Evolutionary conservation across 2,888 invertebrate species (phyloP), one percentile per base, ranked within the genome.

Genomic region (Pocota personata): DNA sequence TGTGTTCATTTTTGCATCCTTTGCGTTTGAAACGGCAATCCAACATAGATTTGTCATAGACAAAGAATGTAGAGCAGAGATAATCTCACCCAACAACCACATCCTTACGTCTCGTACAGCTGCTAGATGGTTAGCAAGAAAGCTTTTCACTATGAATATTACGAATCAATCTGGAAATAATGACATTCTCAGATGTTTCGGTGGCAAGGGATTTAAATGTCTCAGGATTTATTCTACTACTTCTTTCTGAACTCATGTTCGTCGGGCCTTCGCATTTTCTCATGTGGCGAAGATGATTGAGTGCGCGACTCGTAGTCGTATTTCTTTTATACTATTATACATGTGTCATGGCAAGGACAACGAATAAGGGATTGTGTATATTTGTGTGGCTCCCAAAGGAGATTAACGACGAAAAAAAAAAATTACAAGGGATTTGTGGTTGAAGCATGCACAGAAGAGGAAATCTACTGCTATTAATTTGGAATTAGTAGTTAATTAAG

Each of bases 91-190:
- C 30, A 3, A 48, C n/a, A 21, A 32, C 8, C 46, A 43, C 16
- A 35, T 52, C 40, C 55, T 73, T 71, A 19, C 12, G 21, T 12
- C 16, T 10, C 30, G 14, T 16, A 21, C 35, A 37, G 48, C 50
- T 30, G 37, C 35, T 10, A 3, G 32, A 37, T 73, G 62, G 35
- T 58, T 58, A 66, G 80, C 62, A 72, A 43, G 40, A 32, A 43
- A 76, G 64, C 46, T 55, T 64, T 76, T 72, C 52, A 66, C 71
- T 77, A 79, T 69, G 78, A 83, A 79, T 40, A 40, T 83, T 83
- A 73, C 79, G 62, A 73, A 83, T 79, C 83, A 83, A 83, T 83
- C 83, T 79, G 79, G 62, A 83, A 83, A 79, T 83, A 83, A 83
- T 83, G 78, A 79, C 67, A 73, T 79, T 83, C 79, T 73, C 60